phyloP scores from a whole-genome alignment of 2,797 vertebrate species.

The Gallirallus australis region DNA sequence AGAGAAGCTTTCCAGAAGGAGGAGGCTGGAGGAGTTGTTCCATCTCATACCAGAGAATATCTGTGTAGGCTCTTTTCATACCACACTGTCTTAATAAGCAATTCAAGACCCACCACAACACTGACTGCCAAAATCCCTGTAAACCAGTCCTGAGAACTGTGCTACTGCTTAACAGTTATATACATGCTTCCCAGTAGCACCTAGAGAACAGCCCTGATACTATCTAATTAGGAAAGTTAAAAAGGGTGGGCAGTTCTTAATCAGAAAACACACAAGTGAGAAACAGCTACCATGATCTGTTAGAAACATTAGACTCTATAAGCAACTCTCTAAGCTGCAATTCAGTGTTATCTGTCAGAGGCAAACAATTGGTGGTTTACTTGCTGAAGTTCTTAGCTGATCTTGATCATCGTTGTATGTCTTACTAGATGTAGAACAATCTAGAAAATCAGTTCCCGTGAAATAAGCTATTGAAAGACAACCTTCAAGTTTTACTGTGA shows the following conservation, averaged over 20 bases:
- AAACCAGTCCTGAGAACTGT: not conserved
- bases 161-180: not conserved
- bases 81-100: not conserved
- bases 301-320: not conserved
- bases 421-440: not conserved
- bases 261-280: not conserved
- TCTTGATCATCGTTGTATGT: not conserved
- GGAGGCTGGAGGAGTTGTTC: not conserved
- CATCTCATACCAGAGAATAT: not conserved
- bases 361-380: not conserved
- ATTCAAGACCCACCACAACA: fast-evolving
- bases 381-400: not conserved
- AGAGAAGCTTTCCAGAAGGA: not conserved
- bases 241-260: not conserved
- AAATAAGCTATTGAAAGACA: not conserved
- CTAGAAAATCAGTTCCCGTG: fast-evolving
- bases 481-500: not conserved
- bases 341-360: not conserved
- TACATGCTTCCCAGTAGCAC: not conserved
- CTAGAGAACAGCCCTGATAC: not conserved
- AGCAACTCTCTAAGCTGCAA: fast-evolving
- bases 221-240: not conserved
- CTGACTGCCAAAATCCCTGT: not conserved
- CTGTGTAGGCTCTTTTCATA: not conserved
- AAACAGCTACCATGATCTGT: not conserved